Percentiles rank a stretch among this genome's conserved stretches.
Conservation (phyloP, 2,888 invertebrate genomes). For the Noctua janthina region DNA sequence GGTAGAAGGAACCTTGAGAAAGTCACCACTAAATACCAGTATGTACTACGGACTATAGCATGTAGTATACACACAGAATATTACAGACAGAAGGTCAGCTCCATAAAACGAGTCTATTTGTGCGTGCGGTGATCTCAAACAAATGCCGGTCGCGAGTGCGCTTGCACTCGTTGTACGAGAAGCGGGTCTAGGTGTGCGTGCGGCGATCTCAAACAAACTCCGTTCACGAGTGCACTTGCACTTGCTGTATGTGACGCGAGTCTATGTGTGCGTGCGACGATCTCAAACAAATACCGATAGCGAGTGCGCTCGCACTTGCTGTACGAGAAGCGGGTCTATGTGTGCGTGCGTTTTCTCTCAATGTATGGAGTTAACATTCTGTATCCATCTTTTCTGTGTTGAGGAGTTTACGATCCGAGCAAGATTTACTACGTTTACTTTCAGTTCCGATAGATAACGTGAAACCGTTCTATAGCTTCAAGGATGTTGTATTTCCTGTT, state of each 20-base stretch:
- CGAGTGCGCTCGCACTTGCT: background rate
- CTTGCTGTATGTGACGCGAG: too few relatives aligned
- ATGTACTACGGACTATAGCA: background rate
- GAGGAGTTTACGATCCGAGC: constrained; percentile 26
- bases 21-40: constrained; percentile 3
- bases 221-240: background rate
- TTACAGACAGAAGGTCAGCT: background rate
- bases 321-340: background rate
- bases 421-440: constrained; percentile 46
- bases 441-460: constrained; percentile 29
- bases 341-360: background rate
- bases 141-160: background rate
- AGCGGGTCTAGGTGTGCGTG: background rate
- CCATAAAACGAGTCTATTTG: background rate
- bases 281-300: too few relatives aligned
- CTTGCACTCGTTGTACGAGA: background rate
- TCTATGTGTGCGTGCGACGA: too few relatives aligned
- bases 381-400: background rate
- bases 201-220: too few relatives aligned
- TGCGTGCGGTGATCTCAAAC: background rate
- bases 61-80: background rate
- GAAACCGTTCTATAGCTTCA: constrained; percentile 5
- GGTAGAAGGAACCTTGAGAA: constrained; percentile 13
- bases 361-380: background rate
- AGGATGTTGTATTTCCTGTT: constrained; percentile 11